phyloP scores from a whole-genome alignment of 2,888 invertebrate genomes.

The Drosophila picticornis region DNA sequence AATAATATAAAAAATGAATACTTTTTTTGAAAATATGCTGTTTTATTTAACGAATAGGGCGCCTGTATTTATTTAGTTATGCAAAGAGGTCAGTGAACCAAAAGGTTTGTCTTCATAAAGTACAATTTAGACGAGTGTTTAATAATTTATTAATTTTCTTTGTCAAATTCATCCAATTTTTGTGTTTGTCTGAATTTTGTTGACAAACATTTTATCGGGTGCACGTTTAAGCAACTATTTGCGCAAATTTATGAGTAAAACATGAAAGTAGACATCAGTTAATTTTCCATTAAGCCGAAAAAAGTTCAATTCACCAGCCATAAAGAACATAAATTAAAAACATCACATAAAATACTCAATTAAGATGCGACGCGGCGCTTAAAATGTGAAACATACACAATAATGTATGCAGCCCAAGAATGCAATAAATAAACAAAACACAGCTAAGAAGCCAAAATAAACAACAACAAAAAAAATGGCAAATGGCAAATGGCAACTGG shows the following conservation, averaged over 20 bases:
- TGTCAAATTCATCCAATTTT: background rate
- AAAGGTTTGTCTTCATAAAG: background rate
- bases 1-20: background rate
- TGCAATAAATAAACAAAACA: constrained; percentile 73
- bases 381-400: constrained; percentile 64
- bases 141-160: background rate
- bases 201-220: constrained; percentile 4
- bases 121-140: background rate
- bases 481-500: constrained; percentile 42
- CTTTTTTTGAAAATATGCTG: constrained; percentile 1
- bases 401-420: constrained; percentile 49
- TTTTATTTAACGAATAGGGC: background rate
- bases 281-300: constrained; percentile 58
- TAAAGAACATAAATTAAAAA: constrained; percentile 69
- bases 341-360: constrained; percentile 69
- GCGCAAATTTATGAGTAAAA: constrained; percentile 9
- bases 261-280: constrained; percentile 40
- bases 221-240: constrained; percentile 26
- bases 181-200: background rate
- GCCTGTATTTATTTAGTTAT: background rate
- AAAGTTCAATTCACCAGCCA: constrained; percentile 54
- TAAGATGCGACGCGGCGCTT: constrained; percentile 56
- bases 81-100: constrained; percentile 44
- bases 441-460: constrained; percentile 11
- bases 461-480: constrained; percentile 2